These are phyloP conservation scores for Hyles euphorbiae DNA, from an alignment of 1,140 invertebrate species.

Conservation along the genomic window DNA sequence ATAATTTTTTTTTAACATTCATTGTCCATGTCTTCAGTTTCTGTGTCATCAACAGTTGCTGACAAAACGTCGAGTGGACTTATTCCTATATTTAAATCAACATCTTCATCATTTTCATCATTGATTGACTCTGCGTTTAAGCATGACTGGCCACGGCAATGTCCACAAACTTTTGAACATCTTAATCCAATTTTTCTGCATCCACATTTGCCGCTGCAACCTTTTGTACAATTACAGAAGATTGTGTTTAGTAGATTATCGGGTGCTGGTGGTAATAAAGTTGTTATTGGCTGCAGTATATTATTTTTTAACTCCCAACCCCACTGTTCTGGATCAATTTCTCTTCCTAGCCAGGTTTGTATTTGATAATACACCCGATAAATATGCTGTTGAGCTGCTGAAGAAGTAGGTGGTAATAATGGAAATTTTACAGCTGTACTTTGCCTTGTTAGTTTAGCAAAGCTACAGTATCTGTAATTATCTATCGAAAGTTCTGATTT, in stretches of 20 bases:
- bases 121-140: slow-evolving; percentile 1
- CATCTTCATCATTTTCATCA: too few species aligned
- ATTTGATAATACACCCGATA: slow-evolving; percentile 2
- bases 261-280: neutral
- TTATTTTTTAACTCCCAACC: slow-evolving; percentile 7
- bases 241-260: slow-evolving; percentile 4
- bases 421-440: too few species aligned
- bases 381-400: neutral
- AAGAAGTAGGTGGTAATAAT: too few species aligned
- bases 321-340: slow-evolving; percentile 2
- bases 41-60: too few species aligned
- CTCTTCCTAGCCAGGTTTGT: neutral
- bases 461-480: too few species aligned
- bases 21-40: too few species aligned
- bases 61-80: too few species aligned
- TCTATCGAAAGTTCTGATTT: too few species aligned
- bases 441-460: too few species aligned
- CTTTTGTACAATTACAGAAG: slow-evolving; percentile 2
- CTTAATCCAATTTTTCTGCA: neutral
- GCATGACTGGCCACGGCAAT: slow-evolving; percentile 4
- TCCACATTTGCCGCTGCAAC: neutral
- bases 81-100: too few species aligned
- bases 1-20: too few species aligned
- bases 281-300: slow-evolving; percentile 2
- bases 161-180: neutral